Evolutionary conservation across 2,888 invertebrate genomes (phyloP).

Genomic region (Drosophila quinaria): DNA sequence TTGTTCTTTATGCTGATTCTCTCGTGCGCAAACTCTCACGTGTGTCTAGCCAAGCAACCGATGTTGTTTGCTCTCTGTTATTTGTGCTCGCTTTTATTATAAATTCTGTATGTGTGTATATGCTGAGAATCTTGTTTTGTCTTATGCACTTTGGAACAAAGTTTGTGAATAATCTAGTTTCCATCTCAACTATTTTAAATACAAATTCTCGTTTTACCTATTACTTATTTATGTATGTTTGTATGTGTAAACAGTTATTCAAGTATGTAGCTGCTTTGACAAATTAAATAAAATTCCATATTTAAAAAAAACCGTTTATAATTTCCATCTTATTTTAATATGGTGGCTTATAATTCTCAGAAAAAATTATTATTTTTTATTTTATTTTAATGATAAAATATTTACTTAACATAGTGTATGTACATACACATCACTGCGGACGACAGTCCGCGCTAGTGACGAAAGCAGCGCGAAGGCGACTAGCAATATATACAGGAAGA

Average conservation of each 20-base stretch:
- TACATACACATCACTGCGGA: no score
- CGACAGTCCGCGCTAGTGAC: no score
- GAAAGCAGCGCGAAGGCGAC: no score
- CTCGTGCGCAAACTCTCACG: slow-evolving; percentile 72
- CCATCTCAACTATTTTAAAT: background rate
- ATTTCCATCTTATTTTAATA: background rate
- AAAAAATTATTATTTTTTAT: background rate
- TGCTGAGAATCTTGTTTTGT: slow-evolving; percentile 23
- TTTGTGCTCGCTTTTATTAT: slow-evolving; percentile 8
- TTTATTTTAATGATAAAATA: background rate
- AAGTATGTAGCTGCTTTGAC: background rate
- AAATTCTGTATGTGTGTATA: background rate
- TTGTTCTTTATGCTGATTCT: slow-evolving; percentile 26
- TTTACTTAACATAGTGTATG: background rate
- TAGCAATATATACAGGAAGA: no score
- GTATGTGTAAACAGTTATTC: background rate
- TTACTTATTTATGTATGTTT: background rate
- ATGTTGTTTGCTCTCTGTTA: slow-evolving; percentile 18
- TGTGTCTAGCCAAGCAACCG: slow-evolving; percentile 32
- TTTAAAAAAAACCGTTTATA: background rate
- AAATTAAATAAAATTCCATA: background rate
- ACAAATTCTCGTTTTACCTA: background rate
- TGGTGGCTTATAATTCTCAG: background rate
- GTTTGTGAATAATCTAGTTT: background rate
- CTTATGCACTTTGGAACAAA: slow-evolving; percentile 21